Evolutionary conservation across 2,797 vertebrate species (phyloP), one percentile per base, ranked within the genome.

Genomic region (Graptemys geographica): DNA sequence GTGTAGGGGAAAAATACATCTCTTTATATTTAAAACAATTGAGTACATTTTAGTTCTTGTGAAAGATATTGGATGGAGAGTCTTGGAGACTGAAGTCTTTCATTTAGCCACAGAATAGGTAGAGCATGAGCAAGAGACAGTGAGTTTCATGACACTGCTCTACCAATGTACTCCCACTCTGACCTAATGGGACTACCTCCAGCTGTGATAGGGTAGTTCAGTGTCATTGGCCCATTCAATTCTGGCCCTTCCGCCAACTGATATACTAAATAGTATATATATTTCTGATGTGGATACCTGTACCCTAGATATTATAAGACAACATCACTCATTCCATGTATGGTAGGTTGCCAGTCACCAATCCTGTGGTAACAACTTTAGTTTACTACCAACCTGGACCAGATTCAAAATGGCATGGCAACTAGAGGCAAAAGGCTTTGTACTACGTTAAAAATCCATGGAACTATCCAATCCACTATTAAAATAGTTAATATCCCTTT

Each of bases 11-110:
- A 41, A 69, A 93, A 76, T n/a, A n/a, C 84, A 81, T 93, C 96
- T 84, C 83, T 12, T 92, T 94, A 93, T 94, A 95, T 96, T 94
- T 94, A 62, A 87, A 52, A 2, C 91, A 53, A 16, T 51, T 59
- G 84, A 84, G 65, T 4, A 16, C 1, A 2, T 83, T 76, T 74
- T 81, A 44, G 85, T 92, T 94, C 91, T 81, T 7, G 12, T 51
- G 81, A 88, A 23, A 84, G 81, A 41, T 44, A 44, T 44, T 44
- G 41, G 41, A 74, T 41, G 41, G 41, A 74, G 41, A 44, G 41
- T 15, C 28, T 49, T 81, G 31, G 51, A 31, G 28, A 28, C 28
- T 44, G 28, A 33, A 41, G n/a, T 72, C 56, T 86, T 93, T 79
- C 23, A 53, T 79, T 49, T 86, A 84, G 84, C 82, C 89, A 86